Conservation (phyloP, 1,140 invertebrate species). For the Magallana angulata region DNA sequence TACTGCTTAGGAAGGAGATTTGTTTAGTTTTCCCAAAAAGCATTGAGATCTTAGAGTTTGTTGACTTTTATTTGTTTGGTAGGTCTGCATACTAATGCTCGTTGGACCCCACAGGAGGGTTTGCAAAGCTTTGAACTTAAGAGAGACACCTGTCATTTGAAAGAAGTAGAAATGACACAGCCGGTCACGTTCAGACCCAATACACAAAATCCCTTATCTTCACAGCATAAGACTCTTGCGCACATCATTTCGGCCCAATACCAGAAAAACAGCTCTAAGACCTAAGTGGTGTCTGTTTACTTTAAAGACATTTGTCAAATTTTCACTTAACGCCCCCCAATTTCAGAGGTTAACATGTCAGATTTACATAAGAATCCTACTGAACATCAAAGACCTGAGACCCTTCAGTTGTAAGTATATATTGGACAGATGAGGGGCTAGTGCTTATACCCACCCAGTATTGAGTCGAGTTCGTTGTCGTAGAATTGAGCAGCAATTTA, state of each 20-base stretch:
- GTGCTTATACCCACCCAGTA: neutral
- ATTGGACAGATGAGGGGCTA: neutral
- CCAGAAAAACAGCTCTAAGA: neutral
- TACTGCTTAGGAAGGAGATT: no score
- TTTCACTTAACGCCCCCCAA: constrained; percentile 2
- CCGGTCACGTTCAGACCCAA: no score
- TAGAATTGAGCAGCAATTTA: neutral
- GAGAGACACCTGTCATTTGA: neutral
- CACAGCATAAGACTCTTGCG: neutral
- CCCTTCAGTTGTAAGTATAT: neutral
- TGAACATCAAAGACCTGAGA: neutral
- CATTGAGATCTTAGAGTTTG: no score
- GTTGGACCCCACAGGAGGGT: neutral
- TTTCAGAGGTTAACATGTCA: constrained; percentile 1
- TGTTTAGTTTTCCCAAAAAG: no score
- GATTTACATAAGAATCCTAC: neutral
- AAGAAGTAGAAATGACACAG: neutral
- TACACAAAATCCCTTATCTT: neutral
- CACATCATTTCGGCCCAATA: neutral
- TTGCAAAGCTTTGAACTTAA: neutral
- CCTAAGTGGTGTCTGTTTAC: constrained; percentile 4
- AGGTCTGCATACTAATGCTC: neutral
- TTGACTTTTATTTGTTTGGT: neutral
- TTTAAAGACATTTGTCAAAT: neutral
- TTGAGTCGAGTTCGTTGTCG: neutral